phyloP scores from a whole-genome alignment of 2,888 invertebrate genomes.

The Eurytoma adleriae region DNA sequence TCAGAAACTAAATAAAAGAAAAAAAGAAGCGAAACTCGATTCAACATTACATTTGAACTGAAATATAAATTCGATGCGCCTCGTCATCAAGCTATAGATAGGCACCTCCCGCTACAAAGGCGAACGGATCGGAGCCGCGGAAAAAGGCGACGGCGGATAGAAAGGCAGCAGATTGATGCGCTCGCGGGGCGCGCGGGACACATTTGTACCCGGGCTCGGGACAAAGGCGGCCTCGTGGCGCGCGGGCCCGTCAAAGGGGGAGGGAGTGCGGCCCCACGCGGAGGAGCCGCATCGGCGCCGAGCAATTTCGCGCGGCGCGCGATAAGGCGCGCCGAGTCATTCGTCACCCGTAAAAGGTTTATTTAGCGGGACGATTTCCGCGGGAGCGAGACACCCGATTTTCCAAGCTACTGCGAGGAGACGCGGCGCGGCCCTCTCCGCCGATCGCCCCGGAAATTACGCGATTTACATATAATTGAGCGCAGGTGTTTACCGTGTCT shows the following conservation, averaged over 20 bases:
- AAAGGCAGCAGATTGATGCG: constrained; percentile 47
- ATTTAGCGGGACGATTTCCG: constrained; percentile 37
- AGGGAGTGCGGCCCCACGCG: constrained; percentile 36
- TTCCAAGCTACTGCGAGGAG: no score
- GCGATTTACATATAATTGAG: no score
- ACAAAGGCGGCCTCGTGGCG: constrained; percentile 61
- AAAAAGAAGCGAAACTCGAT: no score
- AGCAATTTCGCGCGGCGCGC: constrained; percentile 35
- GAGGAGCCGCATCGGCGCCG: constrained; percentile 11
- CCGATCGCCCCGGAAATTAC: no score
- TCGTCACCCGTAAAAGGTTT: constrained; percentile 44
- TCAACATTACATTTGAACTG: no score
- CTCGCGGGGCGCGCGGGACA: constrained; percentile 60
- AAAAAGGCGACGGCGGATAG: constrained; percentile 38
- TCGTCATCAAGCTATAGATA: background rate
- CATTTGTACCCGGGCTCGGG: constrained; percentile 69
- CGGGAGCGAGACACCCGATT: background rate
- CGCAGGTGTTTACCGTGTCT: no score
- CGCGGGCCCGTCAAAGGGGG: constrained; percentile 67
- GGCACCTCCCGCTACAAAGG: background rate
- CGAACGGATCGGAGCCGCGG: constrained; percentile 12
- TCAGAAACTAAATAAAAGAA: no score
- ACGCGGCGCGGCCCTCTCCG: no score
- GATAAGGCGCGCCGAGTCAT: constrained; percentile 37
- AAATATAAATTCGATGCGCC: background rate